Percentiles rank a stretch among this genome's conserved stretches.
These are phyloP conservation scores for Zalophus californianus DNA, from an alignment of 2,797 vertebrate genomes.

Conservation along the genomic window DNA sequence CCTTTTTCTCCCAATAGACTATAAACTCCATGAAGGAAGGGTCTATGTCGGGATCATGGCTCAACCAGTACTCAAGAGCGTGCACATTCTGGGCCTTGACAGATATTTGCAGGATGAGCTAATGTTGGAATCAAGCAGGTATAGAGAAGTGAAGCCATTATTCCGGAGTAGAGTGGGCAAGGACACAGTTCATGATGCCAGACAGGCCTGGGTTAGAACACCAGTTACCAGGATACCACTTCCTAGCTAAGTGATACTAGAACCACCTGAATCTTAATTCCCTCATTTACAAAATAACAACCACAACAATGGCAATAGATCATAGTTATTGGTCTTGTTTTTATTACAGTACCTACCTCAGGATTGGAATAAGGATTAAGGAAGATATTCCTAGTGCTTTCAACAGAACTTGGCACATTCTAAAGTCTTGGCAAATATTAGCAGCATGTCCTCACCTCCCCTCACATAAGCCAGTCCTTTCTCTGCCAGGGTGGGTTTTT, in stretches of 20 bases:
- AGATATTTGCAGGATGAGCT: neutral
- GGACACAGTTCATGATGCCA: neutral
- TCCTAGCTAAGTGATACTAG: neutral
- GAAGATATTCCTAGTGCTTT: neutral
- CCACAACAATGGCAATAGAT: neutral
- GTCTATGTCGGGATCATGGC: neutral
- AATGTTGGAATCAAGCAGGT: neutral
- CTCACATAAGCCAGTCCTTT: neutral
- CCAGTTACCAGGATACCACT: neutral
- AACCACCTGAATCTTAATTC: neutral
- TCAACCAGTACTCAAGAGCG: neutral
- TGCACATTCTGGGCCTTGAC: neutral
- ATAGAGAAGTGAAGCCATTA: neutral
- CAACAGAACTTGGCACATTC: neutral
- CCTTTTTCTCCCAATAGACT: neutral
- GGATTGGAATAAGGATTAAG: constrained; percentile 4
- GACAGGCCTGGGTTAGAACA: neutral
- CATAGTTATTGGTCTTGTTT: neutral
- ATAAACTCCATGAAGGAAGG: neutral
- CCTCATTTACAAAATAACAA: neutral
- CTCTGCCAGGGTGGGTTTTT: neutral
- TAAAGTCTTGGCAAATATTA: neutral
- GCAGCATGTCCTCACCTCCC: neutral
- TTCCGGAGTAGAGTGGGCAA: neutral
- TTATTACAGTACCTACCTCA: neutral